These are phyloP conservation scores for Argyrosomus regius DNA, from an alignment of 2,797 vertebrate genomes.

Conservation along the genomic window DNA sequence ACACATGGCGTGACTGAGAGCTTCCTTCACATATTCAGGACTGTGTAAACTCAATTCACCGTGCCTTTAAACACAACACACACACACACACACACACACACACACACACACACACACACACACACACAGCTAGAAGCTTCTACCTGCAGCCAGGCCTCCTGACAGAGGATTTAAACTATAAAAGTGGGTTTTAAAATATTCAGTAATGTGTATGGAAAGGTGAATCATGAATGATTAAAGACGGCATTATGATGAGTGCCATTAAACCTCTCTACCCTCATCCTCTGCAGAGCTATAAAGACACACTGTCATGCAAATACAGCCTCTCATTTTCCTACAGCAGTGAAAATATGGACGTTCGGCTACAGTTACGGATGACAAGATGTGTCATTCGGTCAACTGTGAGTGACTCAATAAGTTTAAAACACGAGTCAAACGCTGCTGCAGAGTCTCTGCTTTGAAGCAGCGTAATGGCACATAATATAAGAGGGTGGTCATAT, in stretches of 20 bases:
- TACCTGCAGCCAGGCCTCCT: slow-evolving; percentile 24
- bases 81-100: neutral
- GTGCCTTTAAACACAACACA: neutral
- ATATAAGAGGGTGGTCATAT: neutral
- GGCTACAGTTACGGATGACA: neutral
- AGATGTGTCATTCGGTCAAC: slow-evolving; percentile 4
- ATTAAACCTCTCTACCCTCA: slow-evolving; percentile 35
- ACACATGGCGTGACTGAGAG: slow-evolving; percentile 20
- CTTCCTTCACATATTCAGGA: neutral
- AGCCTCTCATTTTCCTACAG: slow-evolving; percentile 7
- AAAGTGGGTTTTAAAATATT: slow-evolving; percentile 57
- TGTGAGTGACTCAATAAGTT: slow-evolving; percentile 26
- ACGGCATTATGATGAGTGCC: slow-evolving; percentile 43
- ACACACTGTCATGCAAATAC: slow-evolving; percentile 34
- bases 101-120: neutral
- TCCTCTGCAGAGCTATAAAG: slow-evolving; percentile 13
- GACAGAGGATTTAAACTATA: slow-evolving; percentile 30
- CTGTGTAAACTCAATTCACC: slow-evolving; percentile 6
- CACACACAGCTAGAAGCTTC: neutral
- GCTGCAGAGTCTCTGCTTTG: neutral
- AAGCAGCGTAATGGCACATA: slow-evolving; percentile 17
- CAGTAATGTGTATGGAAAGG: slow-evolving; percentile 56
- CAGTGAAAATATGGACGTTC: slow-evolving; percentile 1
- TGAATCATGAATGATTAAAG: slow-evolving; percentile 71
- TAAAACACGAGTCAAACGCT: slow-evolving; percentile 4